These are phyloP conservation scores for Cryptomyrus ogoouensis DNA, from an alignment of 2,113 vertebrate genomes.

Conservation along the genomic window DNA sequence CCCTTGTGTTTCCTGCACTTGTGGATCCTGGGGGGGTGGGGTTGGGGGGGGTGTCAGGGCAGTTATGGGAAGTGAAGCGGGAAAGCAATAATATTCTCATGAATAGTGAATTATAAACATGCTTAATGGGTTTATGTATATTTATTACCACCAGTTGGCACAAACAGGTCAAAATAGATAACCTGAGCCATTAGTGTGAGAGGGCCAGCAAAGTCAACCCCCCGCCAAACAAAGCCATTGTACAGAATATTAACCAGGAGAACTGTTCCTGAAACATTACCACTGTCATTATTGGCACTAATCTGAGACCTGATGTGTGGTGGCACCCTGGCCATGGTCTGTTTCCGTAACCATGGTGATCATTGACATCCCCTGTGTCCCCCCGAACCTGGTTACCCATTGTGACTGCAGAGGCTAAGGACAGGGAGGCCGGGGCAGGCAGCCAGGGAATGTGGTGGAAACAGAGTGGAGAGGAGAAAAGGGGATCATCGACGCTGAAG, in stretches of 20 bases:
- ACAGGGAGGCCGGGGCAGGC: not conserved
- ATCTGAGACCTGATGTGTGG: not conserved
- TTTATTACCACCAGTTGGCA: constrained; percentile 20
- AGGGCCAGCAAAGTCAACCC: not conserved
- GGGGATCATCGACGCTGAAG: not conserved
- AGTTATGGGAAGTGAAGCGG: constrained; percentile 57
- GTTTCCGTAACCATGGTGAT: not conserved
- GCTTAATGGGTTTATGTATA: constrained; percentile 49
- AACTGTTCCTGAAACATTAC: not conserved
- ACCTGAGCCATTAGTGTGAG: constrained; percentile 8
- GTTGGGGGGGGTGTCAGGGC: constrained; percentile 39
- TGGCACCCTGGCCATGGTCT: not conserved
- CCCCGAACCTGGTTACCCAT: not conserved
- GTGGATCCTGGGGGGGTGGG: constrained; percentile 40
- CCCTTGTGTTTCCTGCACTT: constrained; percentile 45
- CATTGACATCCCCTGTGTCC: not conserved
- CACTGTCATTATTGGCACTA: not conserved
- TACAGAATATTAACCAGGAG: not conserved
- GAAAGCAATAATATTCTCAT: constrained; percentile 59
- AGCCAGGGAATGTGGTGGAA: not conserved
- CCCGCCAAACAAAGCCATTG: not conserved
- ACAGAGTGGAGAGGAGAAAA: not conserved
- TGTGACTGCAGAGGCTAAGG: not conserved
- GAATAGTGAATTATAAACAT: constrained; percentile 54
- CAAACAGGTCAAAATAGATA: not conserved